These are phyloP conservation scores for Drosophila orena DNA, from an alignment of 1,140 invertebrate genomes.

Conservation along the genomic window DNA sequence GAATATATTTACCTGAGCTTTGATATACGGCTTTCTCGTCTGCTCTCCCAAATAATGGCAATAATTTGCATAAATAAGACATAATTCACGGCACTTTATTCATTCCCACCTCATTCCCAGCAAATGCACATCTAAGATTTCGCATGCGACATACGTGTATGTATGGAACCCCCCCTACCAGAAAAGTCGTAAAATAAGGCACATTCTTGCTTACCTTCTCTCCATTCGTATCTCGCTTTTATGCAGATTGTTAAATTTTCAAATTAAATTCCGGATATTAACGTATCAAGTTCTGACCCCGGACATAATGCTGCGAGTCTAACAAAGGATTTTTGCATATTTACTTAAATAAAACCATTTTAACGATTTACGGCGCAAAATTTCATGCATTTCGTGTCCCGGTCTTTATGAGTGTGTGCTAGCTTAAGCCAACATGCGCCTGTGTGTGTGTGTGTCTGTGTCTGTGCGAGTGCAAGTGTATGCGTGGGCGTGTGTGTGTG, in stretches of 20 bases:
- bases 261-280: slow-evolving; percentile 70
- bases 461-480: slow-evolving; percentile 17
- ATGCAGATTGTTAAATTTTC: slow-evolving; percentile 72
- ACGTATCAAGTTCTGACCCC: slow-evolving; percentile 34
- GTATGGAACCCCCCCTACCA: slow-evolving; percentile 2
- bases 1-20: background rate
- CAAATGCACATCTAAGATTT: slow-evolving; percentile 18
- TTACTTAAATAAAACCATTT: slow-evolving; percentile 80
- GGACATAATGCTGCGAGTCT: slow-evolving; percentile 38
- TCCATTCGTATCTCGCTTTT: slow-evolving; percentile 38
- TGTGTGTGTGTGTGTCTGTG: slow-evolving; percentile 15
- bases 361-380: slow-evolving; percentile 79
- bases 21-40: background rate
- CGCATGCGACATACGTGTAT: slow-evolving; percentile 40
- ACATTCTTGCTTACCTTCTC: slow-evolving; percentile 53
- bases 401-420: slow-evolving; percentile 11
- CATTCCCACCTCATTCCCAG: slow-evolving; percentile 1
- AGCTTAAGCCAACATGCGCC: background rate
- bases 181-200: slow-evolving; percentile 34
- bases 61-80: slow-evolving; percentile 27
- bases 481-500: slow-evolving; percentile 41
- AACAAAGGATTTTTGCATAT: slow-evolving; percentile 80
- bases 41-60: background rate
- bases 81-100: slow-evolving; percentile 13
- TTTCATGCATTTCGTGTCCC: slow-evolving; percentile 75